Evolutionary conservation across 2,888 invertebrate genomes (phyloP), one percentile per base, ranked within the genome.

Genomic region (Hermodice carunculata): DNA sequence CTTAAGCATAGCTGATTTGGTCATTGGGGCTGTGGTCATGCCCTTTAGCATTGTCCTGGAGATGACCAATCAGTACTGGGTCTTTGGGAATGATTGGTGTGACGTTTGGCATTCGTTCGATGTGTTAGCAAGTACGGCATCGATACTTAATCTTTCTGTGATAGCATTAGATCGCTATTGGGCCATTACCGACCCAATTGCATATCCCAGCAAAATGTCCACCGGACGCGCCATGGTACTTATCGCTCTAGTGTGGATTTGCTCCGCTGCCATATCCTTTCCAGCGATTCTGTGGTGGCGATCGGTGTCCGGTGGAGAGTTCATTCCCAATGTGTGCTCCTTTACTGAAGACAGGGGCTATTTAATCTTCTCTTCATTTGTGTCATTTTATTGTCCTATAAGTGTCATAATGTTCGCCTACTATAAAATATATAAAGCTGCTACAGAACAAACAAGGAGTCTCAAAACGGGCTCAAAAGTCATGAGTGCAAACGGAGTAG

Each of bases 381-480:
- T 99, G 81, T 98, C 98, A 24, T 99, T 99, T 88, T 99, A 98
- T 87, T 90, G 96, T 76, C 99, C 99, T 31, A 88, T 98, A 31
- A 91, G 95, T 85, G 94, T 99, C 62, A 99, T 99, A 96, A 94
- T 98, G 73, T 97, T 98, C 87, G 98, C 98, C 3, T 99, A 99
- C 86, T 96, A 94, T 86, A 91, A 94, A 75, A 98, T 98, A 77
- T 98, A 98, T 87, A 90, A 94, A 48, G 97, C 97, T 2, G 98
- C 98, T 3, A 93, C 94, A 1, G 92, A 93, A 77, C 97, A 97
- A 87, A 96, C 95, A 60, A 90, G 93, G 70, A 95, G 95, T 59
- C 88, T 98, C 37, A 93, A 95, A 82, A 90, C 94, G 66, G 98
- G 98, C 66, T 94, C 94, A 63, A 97, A 97, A 69, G 81, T 87